Percentiles rank a stretch among this genome's conserved stretches.
Conservation (phyloP, 2,888 invertebrate species). For the Drosophila leonis region DNA sequence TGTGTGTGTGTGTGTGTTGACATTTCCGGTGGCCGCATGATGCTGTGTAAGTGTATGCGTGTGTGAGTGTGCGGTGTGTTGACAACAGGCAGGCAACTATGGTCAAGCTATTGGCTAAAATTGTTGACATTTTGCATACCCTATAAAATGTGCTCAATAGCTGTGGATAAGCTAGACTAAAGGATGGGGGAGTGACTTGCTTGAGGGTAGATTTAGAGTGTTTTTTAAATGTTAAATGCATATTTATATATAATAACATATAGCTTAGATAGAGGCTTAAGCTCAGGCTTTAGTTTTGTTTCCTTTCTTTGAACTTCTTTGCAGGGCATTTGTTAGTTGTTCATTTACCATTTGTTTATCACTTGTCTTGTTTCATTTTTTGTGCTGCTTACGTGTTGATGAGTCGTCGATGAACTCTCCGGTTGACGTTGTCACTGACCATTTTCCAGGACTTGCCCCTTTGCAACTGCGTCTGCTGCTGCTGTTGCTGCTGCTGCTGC, state of each 20-base stretch:
- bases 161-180: background rate
- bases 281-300: background rate
- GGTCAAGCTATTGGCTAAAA: conserved; percentile 61
- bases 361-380: conserved; percentile 47
- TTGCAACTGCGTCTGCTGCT: conserved; percentile 20
- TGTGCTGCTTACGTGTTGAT: conserved; percentile 68
- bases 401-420: conserved; percentile 65
- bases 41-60: conserved; percentile 23
- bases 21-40: conserved; percentile 60
- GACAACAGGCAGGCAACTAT: conserved; percentile 60
- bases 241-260: background rate
- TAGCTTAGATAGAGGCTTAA: background rate
- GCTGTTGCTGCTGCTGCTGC: conserved; percentile 23
- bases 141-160: background rate
- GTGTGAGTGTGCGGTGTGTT: conserved; percentile 48
- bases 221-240: background rate
- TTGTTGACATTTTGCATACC: conserved; percentile 55
- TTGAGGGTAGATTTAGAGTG: background rate
- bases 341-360: background rate
- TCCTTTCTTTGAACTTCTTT: background rate
- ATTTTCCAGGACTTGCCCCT: conserved; percentile 46
- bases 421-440: conserved; percentile 62
- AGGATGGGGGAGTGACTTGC: background rate
- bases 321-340: conserved; percentile 22
- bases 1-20: conserved; percentile 42